These are phyloP conservation scores for Tenualosa thibaudeaui DNA, from an alignment of 2,797 vertebrate genomes.

Conservation along the genomic window DNA sequence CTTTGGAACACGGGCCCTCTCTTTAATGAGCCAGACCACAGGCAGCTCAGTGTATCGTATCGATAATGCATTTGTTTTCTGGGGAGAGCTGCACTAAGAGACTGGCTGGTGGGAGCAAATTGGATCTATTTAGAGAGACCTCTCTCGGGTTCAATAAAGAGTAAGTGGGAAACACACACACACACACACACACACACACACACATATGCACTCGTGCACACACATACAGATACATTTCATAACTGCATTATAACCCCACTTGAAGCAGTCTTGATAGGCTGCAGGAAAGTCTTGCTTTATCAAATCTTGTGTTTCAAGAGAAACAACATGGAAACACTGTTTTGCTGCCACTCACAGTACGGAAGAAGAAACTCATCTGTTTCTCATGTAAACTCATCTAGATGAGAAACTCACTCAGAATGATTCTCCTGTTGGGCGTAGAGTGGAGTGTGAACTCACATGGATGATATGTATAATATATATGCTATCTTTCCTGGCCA, in stretches of 20 bases:
- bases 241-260: not conserved
- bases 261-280: not conserved
- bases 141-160: slow-evolving; percentile 3
- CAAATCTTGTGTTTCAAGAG: slow-evolving; percentile 4
- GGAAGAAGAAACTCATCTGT: not conserved
- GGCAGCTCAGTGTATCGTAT: not conserved
- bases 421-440: not conserved
- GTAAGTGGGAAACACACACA: not conserved
- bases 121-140: slow-evolving; percentile 22
- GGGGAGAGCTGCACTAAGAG: not conserved
- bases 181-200: no score
- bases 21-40: not conserved
- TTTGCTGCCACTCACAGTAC: not conserved
- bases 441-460: not conserved
- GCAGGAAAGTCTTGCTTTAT: slow-evolving; percentile 4
- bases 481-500: not conserved
- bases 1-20: not conserved
- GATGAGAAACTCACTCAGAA: not conserved
- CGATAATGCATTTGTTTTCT: slow-evolving; percentile 20
- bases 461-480: not conserved
- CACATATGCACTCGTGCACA: no score
- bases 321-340: not conserved
- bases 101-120: not conserved
- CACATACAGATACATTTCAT: not conserved
- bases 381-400: no score